These are phyloP conservation scores for Anagrus nilaparvatae DNA, from an alignment of 1,140 invertebrate species.

Conservation along the genomic window DNA sequence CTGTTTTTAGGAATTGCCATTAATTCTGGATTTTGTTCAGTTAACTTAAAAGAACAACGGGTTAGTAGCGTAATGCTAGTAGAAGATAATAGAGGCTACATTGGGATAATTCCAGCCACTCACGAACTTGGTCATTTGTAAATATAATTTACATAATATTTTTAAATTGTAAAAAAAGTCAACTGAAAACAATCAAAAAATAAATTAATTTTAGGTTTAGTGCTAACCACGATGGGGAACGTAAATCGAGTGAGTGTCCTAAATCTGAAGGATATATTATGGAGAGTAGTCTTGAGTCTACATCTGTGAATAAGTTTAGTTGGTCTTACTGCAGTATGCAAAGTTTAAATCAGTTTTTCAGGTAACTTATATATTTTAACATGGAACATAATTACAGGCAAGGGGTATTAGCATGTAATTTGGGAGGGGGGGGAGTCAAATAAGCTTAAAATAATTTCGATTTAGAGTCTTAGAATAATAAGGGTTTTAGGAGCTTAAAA, in stretches of 20 bases:
- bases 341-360: conserved; percentile 7
- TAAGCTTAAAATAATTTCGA: too few relatives aligned
- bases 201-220: conserved; percentile 6
- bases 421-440: too few relatives aligned
- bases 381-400: too few relatives aligned
- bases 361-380: background rate
- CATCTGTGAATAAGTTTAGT: conserved; percentile 2
- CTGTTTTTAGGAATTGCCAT: too few relatives aligned
- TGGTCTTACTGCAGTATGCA: conserved; percentile 11
- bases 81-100: conserved; percentile 34
- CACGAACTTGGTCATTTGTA: conserved; percentile 36
- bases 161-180: too few relatives aligned
- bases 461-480: too few relatives aligned
- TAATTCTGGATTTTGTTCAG: conserved; percentile 9
- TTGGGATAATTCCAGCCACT: conserved; percentile 29
- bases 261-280: conserved; percentile 6
- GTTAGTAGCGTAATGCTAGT: conserved; percentile 28
- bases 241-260: conserved; percentile 2
- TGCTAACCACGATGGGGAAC: conserved; percentile 3
- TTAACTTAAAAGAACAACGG: conserved; percentile 4
- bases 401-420: too few relatives aligned
- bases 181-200: too few relatives aligned
- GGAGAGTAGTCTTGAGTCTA: conserved; percentile 1
- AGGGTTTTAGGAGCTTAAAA: too few relatives aligned
- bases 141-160: conserved; percentile 17